Percentiles rank a stretch among this genome's conserved stretches.
Evolutionary conservation across 2,113 vertebrate genomes (phyloP).

Genomic region (Perca flavescens): DNA sequence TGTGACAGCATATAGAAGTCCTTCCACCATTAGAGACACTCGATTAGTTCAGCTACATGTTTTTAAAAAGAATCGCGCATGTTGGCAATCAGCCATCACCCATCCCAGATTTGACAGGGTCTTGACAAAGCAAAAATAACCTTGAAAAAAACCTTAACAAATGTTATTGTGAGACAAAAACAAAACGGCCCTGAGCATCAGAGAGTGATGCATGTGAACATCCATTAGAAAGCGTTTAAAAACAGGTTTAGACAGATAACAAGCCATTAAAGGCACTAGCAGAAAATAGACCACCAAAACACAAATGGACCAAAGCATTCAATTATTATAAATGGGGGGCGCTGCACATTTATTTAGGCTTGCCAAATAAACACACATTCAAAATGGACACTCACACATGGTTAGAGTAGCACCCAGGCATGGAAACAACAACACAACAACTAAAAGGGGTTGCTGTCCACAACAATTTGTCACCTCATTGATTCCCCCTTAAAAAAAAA

Average conservation of each 20-base stretch:
- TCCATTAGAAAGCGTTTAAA: conserved; percentile 71
- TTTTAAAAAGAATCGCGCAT: not conserved
- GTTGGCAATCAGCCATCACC: not conserved
- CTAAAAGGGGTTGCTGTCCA: conserved; percentile 79
- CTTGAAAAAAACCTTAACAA: conserved; percentile 36
- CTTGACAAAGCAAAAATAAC: conserved; percentile 41
- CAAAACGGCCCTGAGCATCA: conserved; percentile 20
- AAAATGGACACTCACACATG: conserved; percentile 8
- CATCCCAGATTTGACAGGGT: conserved; percentile 22
- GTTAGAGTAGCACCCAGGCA: conserved; percentile 52
- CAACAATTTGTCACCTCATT: conserved; percentile 83
- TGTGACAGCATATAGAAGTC: conserved; percentile 6
- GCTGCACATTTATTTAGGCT: conserved; percentile 54
- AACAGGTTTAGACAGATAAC: conserved; percentile 73
- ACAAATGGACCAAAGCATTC: conserved; percentile 72
- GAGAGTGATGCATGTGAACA: conserved; percentile 55
- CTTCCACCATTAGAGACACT: conserved; percentile 9
- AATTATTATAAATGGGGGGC: conserved; percentile 68
- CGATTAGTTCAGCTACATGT: conserved; percentile 30
- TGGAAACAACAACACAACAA: conserved; percentile 67
- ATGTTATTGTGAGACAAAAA: conserved; percentile 33
- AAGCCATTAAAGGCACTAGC: conserved; percentile 70
- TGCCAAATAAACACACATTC: conserved; percentile 42
- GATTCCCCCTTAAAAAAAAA: conserved; percentile 77
- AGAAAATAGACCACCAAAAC: conserved; percentile 70